Conservation (phyloP, 30 jellyfish, hydroid and myxozoan species). For the Aurelia aurita region DNA sequence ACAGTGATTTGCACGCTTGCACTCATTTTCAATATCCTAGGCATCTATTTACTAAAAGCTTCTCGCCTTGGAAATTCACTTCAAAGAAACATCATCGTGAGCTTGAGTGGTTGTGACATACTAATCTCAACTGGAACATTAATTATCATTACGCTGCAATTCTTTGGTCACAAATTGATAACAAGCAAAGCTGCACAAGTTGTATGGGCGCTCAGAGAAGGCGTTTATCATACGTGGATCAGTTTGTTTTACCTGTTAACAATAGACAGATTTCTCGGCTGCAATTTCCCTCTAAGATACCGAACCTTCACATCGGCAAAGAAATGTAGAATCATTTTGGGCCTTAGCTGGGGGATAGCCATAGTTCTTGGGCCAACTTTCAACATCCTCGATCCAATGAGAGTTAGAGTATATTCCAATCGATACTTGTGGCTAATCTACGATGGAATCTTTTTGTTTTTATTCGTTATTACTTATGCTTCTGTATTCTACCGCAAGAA, state of each 20-base stretch:
- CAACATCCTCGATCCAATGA: background rate
- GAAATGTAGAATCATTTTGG: background rate
- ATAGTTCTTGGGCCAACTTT: background rate
- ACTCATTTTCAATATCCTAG: background rate
- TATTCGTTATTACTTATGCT: background rate
- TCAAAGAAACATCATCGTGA: background rate
- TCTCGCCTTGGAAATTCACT: background rate
- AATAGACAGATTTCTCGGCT: constrained; percentile 20
- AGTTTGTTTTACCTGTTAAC: constrained; percentile 2
- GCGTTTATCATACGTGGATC: background rate
- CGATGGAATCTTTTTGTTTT: background rate
- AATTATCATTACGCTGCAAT: background rate
- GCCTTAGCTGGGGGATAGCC: background rate
- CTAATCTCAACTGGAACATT: background rate
- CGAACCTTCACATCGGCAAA: background rate
- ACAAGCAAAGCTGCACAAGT: background rate
- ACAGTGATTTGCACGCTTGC: background rate
- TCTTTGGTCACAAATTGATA: background rate
- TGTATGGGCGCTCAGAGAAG: background rate
- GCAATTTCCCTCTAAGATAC: constrained; percentile 17
- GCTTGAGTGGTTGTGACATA: background rate
- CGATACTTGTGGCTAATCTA: background rate
- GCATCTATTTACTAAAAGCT: background rate
- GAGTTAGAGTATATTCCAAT: background rate
- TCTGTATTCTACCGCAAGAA: constrained; percentile 3